Evolutionary conservation across 2,113 vertebrate genomes (phyloP), one percentile per base, ranked within the genome.

Genomic region (Athene noctua): DNA sequence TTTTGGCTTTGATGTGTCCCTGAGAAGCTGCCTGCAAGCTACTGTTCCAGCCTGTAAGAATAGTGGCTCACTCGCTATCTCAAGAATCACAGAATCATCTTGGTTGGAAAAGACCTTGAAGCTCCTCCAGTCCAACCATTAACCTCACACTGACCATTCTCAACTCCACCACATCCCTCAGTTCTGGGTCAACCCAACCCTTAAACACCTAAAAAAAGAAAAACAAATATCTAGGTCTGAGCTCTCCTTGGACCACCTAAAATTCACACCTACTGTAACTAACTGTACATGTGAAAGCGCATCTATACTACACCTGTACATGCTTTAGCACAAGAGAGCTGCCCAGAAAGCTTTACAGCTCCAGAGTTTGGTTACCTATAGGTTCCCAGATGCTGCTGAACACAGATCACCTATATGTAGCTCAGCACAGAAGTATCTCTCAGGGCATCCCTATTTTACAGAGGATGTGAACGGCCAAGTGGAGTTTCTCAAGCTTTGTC

Each of bases 271-370:
- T 65, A 13, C 55, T 65, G 6, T 44, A 79, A 47, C 12, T 15
- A 77, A 57, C 21, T 15, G 7, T 5, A 18, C 19, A 36, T 0
- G 0, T 26, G 10, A 23, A 79, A 26, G 20, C 74, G 8, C 61
- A 88, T 36, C 32, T 12, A 15, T 7, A 42, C n/a, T 21, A 44
- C 5, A n/a, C 5, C 27, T 59, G 6, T 13, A 73, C 20, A 4
- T 16, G 17, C 27, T 44, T 25, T 25, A 38, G 80, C 20, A 74
- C 23, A 38, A 67, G 36, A 44, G 3, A 86, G 51, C 15, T 73
- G 27, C 30, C 20, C 67, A 65, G 38, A 25, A 80, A 75, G 32
- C 21, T 30, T 42, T 46, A 22, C 27, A 63, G 44, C 16, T 79
- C 52, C 79, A 78, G 6, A 29, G 3, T 21, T 11, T 34, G 26